These are phyloP conservation scores for Coenonympha glycerion DNA, from an alignment of 2,888 invertebrate species.

Conservation along the genomic window DNA sequence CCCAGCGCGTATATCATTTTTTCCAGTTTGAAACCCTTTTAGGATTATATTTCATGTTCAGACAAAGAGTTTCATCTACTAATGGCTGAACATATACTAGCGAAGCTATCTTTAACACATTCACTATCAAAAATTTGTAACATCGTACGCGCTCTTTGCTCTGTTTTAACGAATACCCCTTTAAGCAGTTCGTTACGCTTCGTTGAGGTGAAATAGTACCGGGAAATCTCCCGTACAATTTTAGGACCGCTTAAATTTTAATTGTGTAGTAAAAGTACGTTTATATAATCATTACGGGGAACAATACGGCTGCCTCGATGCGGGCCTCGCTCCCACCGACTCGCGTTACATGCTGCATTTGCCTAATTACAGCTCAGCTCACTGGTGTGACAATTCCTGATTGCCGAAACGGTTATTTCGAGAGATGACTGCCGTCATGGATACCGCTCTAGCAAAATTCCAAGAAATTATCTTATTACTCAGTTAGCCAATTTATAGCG, in stretches of 20 bases:
- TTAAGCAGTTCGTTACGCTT: slow-evolving; percentile 50
- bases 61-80: background rate
- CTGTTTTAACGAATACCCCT: slow-evolving; percentile 40
- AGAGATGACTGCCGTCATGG: slow-evolving; percentile 38
- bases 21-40: background rate
- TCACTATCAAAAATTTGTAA: slow-evolving; percentile 7
- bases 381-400: slow-evolving; percentile 65
- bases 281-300: slow-evolving; percentile 70
- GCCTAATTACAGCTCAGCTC: slow-evolving; percentile 67
- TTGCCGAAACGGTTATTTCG: slow-evolving; percentile 60
- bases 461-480: slow-evolving; percentile 3
- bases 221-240: slow-evolving; percentile 60
- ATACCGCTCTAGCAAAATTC: slow-evolving; percentile 29
- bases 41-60: background rate
- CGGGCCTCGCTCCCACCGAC: slow-evolving; percentile 32
- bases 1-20: too few species aligned
- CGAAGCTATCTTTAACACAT: background rate
- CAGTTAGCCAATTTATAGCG: background rate
- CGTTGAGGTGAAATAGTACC: slow-evolving; percentile 59
- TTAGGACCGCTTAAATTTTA: slow-evolving; percentile 72
- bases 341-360: slow-evolving; percentile 68
- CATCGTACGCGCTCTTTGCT: slow-evolving; percentile 28
- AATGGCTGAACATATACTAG: background rate
- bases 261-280: slow-evolving; percentile 71
- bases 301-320: slow-evolving; percentile 50